A percentile compares a stretch with the other conserved stretches of the same genome.
These are phyloP conservation scores for Platysteira castanea DNA, from an alignment of 2,113 vertebrate species.

Conservation along the genomic window DNA sequence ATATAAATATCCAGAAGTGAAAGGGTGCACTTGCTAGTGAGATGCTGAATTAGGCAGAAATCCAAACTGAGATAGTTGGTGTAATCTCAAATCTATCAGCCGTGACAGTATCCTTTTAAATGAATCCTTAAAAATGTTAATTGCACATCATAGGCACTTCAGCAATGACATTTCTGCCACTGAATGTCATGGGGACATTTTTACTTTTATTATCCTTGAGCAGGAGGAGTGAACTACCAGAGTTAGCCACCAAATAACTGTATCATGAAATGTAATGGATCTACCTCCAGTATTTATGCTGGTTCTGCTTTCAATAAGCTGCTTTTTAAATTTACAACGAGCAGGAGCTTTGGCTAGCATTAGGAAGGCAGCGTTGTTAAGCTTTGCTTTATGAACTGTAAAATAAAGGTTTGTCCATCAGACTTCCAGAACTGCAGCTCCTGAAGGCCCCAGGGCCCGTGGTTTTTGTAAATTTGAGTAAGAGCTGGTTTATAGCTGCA, in stretches of 20 bases:
- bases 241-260: neutral
- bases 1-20: neutral
- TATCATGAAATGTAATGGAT: neutral
- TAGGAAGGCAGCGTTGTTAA: neutral
- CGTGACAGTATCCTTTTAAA: conserved; percentile 46
- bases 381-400: conserved; percentile 36
- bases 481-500: neutral
- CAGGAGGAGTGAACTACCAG: neutral
- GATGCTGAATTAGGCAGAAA: conserved; percentile 17
- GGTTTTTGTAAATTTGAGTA: neutral
- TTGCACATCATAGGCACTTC: conserved; percentile 45
- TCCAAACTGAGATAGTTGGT: neutral
- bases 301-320: neutral
- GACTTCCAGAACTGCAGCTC: neutral
- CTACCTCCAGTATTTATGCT: neutral
- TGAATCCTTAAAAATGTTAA: conserved; percentile 63
- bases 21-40: neutral
- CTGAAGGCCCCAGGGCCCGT: neutral
- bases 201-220: conserved; percentile 24
- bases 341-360: neutral
- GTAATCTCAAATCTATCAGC: conserved; percentile 22
- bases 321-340: neutral
- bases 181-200: conserved; percentile 50
- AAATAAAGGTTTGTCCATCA: conserved; percentile 23
- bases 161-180: conserved; percentile 49